Base-by-base conservation (phyloP, 2,797 vertebrate genomes). In the Percopsis omiscomaycus region DNA sequence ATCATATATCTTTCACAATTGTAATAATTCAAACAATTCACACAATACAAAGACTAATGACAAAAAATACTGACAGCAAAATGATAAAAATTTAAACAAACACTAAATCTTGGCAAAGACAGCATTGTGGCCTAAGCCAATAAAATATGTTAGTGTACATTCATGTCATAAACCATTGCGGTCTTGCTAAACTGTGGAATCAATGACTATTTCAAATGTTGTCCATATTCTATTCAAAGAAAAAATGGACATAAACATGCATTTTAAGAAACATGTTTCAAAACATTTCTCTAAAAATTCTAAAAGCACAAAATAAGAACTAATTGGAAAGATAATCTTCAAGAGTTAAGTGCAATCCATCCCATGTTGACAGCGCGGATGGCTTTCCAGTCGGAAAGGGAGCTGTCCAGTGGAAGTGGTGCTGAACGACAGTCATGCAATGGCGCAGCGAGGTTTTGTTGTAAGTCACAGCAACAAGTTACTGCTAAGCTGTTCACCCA, bases 41-140 rank as follows among this genome's bases (percentile, higher is more conserved):
- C 87, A 93, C 93, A 92, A 91, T 88, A 94, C 92, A 88, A 91
- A 87, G 86, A 92, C 86, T 85, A 93, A 86, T 90, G 83, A 92
- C 90, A 82, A 89, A 88, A 32, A 90, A 92, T 89, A 92, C 85
- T 81, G 88, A 93, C 88, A 88, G 80, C 84, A 88, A 91, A 91
- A 89, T 86, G 80, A 89, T 86, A 89, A 82, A 81, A 86, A 85
- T 79, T 86, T 81, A 86, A 85, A 84, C 78, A 86, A 91, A 89
- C 87, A 84, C 84, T 85, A 83, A 86, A 84, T 84, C 63, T 87
- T 89, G 89, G 89, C 83, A 89, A 86, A 37, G 86, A 89, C 88
- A 89, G 81, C 86, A 89, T 89, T 79, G 80, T 89, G 87, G 86
- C 77, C 75, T 71, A 72, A 85, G 86, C 89, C 90, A 89, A 86